Percentiles rank a stretch among this genome's conserved stretches.
These are phyloP conservation scores for Lomographa bimaculata DNA, from an alignment of 2,888 invertebrate genomes.

Conservation along the genomic window DNA sequence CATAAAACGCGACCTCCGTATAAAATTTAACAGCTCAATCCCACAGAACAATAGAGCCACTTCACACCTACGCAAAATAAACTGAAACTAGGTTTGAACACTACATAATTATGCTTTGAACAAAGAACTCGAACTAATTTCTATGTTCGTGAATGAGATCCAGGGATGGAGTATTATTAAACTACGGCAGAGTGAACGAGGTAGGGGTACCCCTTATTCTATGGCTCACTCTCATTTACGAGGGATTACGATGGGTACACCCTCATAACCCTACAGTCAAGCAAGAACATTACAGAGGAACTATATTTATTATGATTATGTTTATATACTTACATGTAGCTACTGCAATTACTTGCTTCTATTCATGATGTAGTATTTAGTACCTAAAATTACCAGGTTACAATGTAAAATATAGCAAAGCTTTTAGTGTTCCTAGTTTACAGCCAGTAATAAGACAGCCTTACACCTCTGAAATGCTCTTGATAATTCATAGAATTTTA, in stretches of 20 bases:
- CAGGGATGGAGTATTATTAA: too few species aligned
- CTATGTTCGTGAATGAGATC: conserved; percentile 13
- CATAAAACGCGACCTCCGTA: not conserved
- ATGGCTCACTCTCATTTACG: conserved; percentile 43
- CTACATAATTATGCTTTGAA: conserved; percentile 15
- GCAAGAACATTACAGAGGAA: conserved; percentile 32
- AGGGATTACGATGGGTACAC: conserved; percentile 44
- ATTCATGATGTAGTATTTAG: too few species aligned
- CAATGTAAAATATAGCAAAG: too few species aligned
- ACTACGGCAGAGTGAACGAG: conserved; percentile 5
- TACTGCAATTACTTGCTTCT: too few species aligned
- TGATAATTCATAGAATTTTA: too few species aligned
- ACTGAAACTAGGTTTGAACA: conserved; percentile 13
- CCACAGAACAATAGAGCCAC: conserved; percentile 3
- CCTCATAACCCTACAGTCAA: conserved; percentile 46
- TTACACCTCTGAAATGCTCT: too few species aligned
- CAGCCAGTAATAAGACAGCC: too few species aligned
- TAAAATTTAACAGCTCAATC: conserved; percentile 9
- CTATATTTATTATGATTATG: conserved; percentile 25
- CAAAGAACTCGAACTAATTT: conserved; percentile 13
- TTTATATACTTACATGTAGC: not conserved
- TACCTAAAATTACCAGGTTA: too few species aligned
- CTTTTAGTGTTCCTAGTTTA: too few species aligned
- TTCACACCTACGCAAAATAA: conserved; percentile 7
- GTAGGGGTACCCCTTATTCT: conserved; percentile 19